Evolutionary conservation across 2,888 invertebrate genomes (phyloP), one percentile per base, ranked within the genome.

Genomic region (Colostygia pectinataria): DNA sequence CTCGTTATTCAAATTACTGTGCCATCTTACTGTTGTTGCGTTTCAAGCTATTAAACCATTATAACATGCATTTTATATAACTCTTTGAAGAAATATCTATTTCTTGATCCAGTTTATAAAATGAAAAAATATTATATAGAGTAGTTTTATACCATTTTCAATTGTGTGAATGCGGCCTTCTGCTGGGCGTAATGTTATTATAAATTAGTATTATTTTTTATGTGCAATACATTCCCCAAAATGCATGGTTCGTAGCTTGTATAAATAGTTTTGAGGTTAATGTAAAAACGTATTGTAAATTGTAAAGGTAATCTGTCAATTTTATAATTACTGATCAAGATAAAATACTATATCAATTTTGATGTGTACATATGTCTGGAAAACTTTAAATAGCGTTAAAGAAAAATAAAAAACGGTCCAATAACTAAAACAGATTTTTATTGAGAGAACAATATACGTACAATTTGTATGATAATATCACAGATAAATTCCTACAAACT

Each of bases 151-250:
- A 38, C 6, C 24, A 15, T 14, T 37, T 37, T 13, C 14, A 37
- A 25, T 36, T 6, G 31, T 43, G 39, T 44, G 12, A 40, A 44
- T 25, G 33, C 29, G 2, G 38, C 34, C 25, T 43, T 12, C 10
- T 34, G 27, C 18, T 29, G 18, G 32, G 15, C 41, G 32, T 37
- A 25, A 24, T 18, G 18, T 18, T 18, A 2, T 45, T 39, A 31
- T 48, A 32, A 53, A 58, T 55, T 51, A 58, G 56, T 51, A 47
- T 45, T 50, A 58, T 66, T 57, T 54, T 57, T 53, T 46, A 62
- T 63, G 76, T 80, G 76, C 74, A 77, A 79, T 76, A 82, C 81
- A 81, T 80, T 82, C 82, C 82, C 79, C 77, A 74, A 76, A 74
- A 72, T 74, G 53, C 63, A 76, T 72, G 60, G 49, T 58, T 15